Evolutionary conservation across 2,797 vertebrate genomes (phyloP).

Genomic region (Pangasius sanitwongsei): DNA sequence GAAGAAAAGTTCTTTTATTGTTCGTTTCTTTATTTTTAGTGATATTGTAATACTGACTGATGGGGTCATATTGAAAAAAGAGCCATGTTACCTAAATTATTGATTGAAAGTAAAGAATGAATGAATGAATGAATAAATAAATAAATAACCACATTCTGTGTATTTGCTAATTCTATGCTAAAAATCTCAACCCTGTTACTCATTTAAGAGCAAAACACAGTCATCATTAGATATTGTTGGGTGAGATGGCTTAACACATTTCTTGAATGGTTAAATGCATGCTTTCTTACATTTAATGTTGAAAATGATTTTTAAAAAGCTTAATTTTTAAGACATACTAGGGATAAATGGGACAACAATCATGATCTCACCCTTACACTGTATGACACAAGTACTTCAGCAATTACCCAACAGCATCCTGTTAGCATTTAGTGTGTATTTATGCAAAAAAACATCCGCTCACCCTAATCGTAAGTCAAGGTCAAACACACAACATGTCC

Average conservation of each 20-base stretch:
- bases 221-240: neutral
- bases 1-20: neutral
- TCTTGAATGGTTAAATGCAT: neutral
- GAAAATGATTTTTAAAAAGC: neutral
- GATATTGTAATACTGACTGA: neutral
- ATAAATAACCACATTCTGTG: neutral
- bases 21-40: neutral
- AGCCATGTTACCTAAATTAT: neutral
- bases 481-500: neutral
- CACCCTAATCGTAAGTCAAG: neutral
- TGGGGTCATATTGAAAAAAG: neutral
- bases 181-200: neutral
- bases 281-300: neutral
- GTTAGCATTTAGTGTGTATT: neutral
- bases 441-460: neutral
- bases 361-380: neutral
- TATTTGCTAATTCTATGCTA: neutral
- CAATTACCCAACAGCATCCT: neutral
- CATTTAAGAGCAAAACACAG: too few relatives aligned
- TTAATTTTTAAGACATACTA: neutral
- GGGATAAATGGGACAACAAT: neutral
- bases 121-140: neutral
- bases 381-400: neutral
- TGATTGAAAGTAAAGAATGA: neutral
- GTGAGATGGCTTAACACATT: neutral